Conservation (phyloP, 2,797 vertebrate species). For the Poeciliopsis presidionis region DNA sequence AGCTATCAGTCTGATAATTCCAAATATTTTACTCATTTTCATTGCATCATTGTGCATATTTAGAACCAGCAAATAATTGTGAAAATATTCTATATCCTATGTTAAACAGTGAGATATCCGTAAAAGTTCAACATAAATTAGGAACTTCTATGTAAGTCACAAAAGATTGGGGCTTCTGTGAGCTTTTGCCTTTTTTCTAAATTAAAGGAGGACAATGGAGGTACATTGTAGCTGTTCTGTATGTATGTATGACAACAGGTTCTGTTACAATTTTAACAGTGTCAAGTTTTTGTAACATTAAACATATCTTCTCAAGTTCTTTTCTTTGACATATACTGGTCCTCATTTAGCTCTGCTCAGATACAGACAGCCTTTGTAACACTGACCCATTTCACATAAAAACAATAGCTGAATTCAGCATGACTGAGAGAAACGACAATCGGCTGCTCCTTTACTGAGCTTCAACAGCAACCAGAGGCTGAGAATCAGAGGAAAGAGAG, state of each 20-base stretch:
- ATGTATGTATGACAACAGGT: background rate
- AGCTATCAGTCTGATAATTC: background rate
- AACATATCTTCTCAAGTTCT: constrained; percentile 36
- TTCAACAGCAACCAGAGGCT: constrained; percentile 8
- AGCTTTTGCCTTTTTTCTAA: background rate
- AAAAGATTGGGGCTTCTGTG: constrained; percentile 11
- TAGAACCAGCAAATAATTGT: constrained; percentile 7
- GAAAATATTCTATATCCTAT: background rate
- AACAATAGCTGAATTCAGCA: constrained; percentile 61
- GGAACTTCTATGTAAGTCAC: background rate
- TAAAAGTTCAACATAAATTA: constrained; percentile 1
- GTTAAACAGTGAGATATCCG: background rate
- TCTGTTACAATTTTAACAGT: constrained; percentile 16
- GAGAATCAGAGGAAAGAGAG: constrained; percentile 1
- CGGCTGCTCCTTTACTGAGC: constrained; percentile 27
- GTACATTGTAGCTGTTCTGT: background rate
- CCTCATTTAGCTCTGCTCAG: constrained; percentile 25
- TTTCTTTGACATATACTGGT: constrained; percentile 23
- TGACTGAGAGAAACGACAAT: constrained; percentile 36
- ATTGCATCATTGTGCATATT: constrained; percentile 18
- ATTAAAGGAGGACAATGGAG: background rate
- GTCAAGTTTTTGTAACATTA: constrained; percentile 22
- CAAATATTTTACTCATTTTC: background rate
- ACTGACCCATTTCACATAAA: constrained; percentile 66
- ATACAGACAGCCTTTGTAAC: constrained; percentile 63